A percentile compares a stretch with the other conserved stretches of the same genome.
Conservation (phyloP, 2,113 vertebrate genomes). For the Halichoerus grypus region DNA sequence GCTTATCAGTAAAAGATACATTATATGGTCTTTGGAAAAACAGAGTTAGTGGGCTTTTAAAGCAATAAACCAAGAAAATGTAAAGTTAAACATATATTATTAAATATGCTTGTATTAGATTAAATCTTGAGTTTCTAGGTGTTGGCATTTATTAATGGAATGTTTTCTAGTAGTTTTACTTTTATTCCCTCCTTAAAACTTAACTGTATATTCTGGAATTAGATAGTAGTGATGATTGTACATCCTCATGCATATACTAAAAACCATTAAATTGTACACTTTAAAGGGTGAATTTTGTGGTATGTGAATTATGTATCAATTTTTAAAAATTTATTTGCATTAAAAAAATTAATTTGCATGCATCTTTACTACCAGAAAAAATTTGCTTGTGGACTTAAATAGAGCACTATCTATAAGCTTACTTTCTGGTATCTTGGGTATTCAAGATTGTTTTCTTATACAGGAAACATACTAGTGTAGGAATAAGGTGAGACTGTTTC, state of each 20-base stretch:
- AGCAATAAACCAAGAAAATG: conserved; percentile 8
- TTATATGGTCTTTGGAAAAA: conserved; percentile 49
- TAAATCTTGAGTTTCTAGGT: conserved; percentile 3
- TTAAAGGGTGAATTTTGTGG: conserved; percentile 42
- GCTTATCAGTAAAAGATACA: conserved; percentile 18
- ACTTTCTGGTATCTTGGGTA: conserved; percentile 43
- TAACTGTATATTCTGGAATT: conserved; percentile 23
- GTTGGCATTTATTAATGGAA: not conserved
- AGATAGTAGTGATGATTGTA: not conserved
- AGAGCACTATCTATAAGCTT: not conserved
- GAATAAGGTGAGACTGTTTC: not conserved
- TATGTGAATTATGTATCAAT: conserved; percentile 29
- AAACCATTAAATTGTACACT: not conserved
- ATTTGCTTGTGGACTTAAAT: conserved; percentile 16
- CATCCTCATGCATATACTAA: not conserved
- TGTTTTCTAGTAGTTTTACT: conserved; percentile 27
- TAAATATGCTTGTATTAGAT: conserved; percentile 1
- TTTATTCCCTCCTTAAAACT: conserved; percentile 9
- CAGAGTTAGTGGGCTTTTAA: not conserved
- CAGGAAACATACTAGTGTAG: not conserved
- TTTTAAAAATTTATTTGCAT: not conserved
- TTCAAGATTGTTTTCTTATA: conserved; percentile 46
- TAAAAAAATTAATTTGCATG: not conserved
- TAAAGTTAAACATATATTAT: not conserved
- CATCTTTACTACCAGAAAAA: not conserved